Base-by-base conservation (phyloP, 1,140 invertebrate species). In the Metopolophium dirhodum region DNA sequence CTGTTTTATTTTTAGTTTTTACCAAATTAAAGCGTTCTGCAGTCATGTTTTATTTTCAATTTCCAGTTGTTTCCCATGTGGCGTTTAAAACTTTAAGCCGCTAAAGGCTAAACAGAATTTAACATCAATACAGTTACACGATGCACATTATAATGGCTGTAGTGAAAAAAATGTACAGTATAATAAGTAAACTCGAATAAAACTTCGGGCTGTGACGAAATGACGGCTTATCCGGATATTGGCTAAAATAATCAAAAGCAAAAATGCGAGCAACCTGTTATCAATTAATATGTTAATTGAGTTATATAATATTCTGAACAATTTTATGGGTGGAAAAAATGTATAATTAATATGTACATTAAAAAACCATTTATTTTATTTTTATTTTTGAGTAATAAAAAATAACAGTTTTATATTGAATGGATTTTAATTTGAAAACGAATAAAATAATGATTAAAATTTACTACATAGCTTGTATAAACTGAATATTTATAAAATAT, bases 201-300 rank as follows among this genome's bases (percentile, higher is more conserved):
- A 68, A 68, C 4, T 14, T n/a, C 30, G 61, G 4, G 30, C 6
- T 68, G 30, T 68, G 30, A 18, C n/a, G 14, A 68, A 68, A n/a
- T n/a, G 14, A 68, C n/a, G 0, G 11, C 61, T 30, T n/a, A 77
- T 68, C 30, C 4, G 30, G 61, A 68, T 77, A 77, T 77, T 4
- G 6, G 6, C 61, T 77, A 77, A 77, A 77, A n/a, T n/a, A n/a
- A 77, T 77, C 18, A 7, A 18, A 77, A 77, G 18, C 4, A n/a
- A 77, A 77, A 77, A 77, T 77, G n/a, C 61, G n/a, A 77, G n/a
- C n/a, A n/a, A n/a, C 14, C 1, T 77, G 30, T 77, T 7, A 77
- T 77, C n/a, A 77, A 77, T 77, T 77, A 77, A 68, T 77, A 77
- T 77, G 61, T n/a, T n/a, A n/a, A 77, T 77, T n/a, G 4, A 68